Percentiles rank a stretch among this genome's conserved stretches.
phyloP scores from a whole-genome alignment of 2,113 vertebrate genomes.

The Pseudorasbora parva region DNA sequence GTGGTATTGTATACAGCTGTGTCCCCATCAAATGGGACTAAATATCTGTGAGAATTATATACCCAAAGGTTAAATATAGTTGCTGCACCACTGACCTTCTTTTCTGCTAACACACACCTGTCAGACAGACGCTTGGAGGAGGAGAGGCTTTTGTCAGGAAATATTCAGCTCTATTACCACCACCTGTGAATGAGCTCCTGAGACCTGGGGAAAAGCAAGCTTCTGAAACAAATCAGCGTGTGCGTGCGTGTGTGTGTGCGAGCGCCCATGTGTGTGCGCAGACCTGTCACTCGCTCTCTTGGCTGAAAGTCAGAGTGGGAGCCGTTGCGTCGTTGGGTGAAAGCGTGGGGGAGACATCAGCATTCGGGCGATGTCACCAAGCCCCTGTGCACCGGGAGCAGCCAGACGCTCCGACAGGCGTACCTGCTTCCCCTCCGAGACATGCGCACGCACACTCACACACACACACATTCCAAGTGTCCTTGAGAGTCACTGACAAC shows the following conservation, averaged over 20 bases:
- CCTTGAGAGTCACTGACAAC: constrained; percentile 59
- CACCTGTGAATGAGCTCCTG: constrained; percentile 59
- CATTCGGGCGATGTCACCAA: constrained; percentile 64
- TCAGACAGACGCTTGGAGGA: constrained; percentile 29
- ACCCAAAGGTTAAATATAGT: constrained; percentile 52
- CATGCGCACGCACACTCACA: constrained; percentile 41
- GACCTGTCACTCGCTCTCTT: constrained; percentile 64
- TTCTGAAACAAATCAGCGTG: constrained; percentile 51
- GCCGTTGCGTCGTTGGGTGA: constrained; percentile 52
- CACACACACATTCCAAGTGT: constrained; percentile 47
- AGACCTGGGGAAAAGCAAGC: constrained; percentile 51
- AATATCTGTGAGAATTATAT: constrained; percentile 38
- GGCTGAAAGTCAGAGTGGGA: constrained; percentile 54
- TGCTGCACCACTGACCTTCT: constrained; percentile 42
- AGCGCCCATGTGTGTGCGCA: constrained; percentile 29
- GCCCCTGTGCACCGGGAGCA: constrained; percentile 57
- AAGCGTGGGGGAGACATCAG: constrained; percentile 58
- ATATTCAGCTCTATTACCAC: constrained; percentile 57
- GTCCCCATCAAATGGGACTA: not conserved
- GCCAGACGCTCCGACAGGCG: constrained; percentile 63
- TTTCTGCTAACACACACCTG: constrained; percentile 41
- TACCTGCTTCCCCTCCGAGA: constrained; percentile 61
- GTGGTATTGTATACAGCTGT: not conserved
- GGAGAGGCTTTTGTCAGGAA: constrained; percentile 55
- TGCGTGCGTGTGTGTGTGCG: not conserved